Conservation (phyloP, 2,797 vertebrate species). For the Streptopelia turtur region DNA sequence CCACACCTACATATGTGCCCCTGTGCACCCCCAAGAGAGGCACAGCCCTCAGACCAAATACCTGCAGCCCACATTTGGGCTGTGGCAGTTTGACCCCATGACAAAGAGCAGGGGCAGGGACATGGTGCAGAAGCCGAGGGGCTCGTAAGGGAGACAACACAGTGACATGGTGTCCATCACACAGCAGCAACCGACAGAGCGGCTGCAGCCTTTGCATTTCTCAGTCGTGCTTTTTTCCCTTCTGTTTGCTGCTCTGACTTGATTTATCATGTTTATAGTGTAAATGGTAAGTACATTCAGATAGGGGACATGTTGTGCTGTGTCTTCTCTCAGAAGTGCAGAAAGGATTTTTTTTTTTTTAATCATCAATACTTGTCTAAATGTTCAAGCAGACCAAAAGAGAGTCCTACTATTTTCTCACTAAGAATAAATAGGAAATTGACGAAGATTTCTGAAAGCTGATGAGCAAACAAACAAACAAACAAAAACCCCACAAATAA, state of each 20-base stretch:
- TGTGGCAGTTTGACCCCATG: rapidly evolving
- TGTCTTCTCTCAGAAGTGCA: neutral
- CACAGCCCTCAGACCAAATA: neutral
- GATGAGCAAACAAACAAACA: neutral
- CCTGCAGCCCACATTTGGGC: neutral
- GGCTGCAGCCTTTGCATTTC: neutral
- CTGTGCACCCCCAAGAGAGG: neutral
- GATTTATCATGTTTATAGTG: neutral
- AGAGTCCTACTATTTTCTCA: neutral
- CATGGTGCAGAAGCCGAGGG: rapidly evolving
- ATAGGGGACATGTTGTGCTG: neutral
- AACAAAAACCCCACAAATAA: too few species aligned
- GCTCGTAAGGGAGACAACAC: neutral
- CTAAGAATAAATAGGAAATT: neutral
- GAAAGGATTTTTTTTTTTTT: neutral
- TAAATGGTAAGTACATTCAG: neutral
- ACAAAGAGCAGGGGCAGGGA: neutral
- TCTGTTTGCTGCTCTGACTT: neutral
- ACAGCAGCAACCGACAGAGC: neutral
- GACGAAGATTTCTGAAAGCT: neutral
- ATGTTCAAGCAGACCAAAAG: neutral
- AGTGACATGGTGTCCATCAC: rapidly evolving
- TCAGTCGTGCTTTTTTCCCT: neutral
- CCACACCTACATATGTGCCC: rapidly evolving
- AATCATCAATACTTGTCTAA: neutral